phyloP scores from a whole-genome alignment of 2,888 invertebrate genomes.

The Schrankia costaestrigalis region DNA sequence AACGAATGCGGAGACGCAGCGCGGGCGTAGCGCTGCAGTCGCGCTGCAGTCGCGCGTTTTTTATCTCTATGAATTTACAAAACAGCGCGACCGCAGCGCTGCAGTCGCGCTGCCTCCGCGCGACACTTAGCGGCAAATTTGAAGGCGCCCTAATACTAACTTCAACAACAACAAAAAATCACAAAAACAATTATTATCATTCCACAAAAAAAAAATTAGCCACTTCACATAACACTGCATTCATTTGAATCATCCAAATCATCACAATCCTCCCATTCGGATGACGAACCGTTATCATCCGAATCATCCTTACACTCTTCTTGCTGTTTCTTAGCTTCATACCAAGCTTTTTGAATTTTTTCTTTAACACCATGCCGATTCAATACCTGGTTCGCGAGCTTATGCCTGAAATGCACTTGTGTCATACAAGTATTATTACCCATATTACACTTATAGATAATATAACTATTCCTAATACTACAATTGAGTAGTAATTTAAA shows the following conservation, averaged over 20 bases:
- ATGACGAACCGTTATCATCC: not conserved
- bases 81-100: no score
- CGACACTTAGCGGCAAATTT: no score
- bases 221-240: slow-evolving; percentile 4
- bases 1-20: no score
- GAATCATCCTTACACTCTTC: not conserved
- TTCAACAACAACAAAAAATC: no score
- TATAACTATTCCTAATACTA: slow-evolving; percentile 3
- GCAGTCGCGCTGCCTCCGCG: no score
- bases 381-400: slow-evolving; percentile 2
- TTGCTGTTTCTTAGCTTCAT: not conserved
- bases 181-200: no score
- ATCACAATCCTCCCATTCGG: not conserved
- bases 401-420: not conserved
- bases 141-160: no score
- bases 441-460: slow-evolving; percentile 3
- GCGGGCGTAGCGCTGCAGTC: no score
- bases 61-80: no score
- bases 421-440: not conserved
- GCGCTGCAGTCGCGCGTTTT: no score
- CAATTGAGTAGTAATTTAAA: slow-evolving; percentile 1
- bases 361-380: slow-evolving; percentile 1
- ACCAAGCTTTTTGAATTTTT: not conserved
- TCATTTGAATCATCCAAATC: not conserved
- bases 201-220: no score